Base-by-base conservation (phyloP, 2,888 invertebrate genomes). In the Cyaniris semiargus region DNA sequence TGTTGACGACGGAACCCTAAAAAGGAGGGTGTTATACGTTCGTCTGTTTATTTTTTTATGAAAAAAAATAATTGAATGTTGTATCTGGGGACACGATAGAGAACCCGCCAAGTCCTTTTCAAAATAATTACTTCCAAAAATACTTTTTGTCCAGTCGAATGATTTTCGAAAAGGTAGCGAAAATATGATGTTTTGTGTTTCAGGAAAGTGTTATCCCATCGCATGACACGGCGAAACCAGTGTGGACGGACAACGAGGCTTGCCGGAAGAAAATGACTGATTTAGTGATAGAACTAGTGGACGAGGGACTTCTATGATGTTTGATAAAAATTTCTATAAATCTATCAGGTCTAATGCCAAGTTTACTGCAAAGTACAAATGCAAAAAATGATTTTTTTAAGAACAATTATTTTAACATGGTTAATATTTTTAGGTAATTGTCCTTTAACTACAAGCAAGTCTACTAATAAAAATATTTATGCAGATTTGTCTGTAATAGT, bases 241-340 rank as follows among this genome's bases (percentile, higher is more conserved):
- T 94, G 34, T 87, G 88, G 83, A 94, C 94, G 0, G 88, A 89
- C 1, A 96, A 95, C 82, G 94, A 94, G 76, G 89, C 93, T 56
- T 96, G 96, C 83, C 91, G 95, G 76, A 94, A 92, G 83, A 95
- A 96, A 85, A 96, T 96, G 96, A 95, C 96, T 0, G 96, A 96
- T 77, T 89, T 96, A 77, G 94, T 96, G 0, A 91, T 95, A 79
- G 96, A 96, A 84, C 90, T 96, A 77, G 95, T 96, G 0, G 95
- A 96, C 81, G 94, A 93, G 27, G 95, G 94, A 18, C 92, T 95
- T 81, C 86, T 96, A 78, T 96, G 79, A 84, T 56, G 13, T 75
- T 38, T 58, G 21, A 66, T 66, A 6, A 4, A 4, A 27, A 66
- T 66, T 23, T 60, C 8, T 23, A 66, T 18, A 27, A 18, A 66